Evolutionary conservation across 2,113 vertebrate species (phyloP).

Genomic region (Microcebus griseorufus): DNA sequence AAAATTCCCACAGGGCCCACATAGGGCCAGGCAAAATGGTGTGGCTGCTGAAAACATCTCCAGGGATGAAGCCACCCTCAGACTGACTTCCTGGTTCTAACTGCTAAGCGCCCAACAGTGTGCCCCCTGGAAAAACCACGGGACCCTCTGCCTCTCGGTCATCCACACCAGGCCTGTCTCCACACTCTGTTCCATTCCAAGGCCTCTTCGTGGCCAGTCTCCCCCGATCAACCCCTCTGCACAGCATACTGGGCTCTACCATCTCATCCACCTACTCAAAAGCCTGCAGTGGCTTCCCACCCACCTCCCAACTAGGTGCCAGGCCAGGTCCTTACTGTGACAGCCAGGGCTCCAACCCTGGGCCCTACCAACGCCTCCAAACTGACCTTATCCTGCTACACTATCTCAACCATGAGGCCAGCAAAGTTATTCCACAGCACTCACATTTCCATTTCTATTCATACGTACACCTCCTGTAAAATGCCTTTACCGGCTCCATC

Average conservation of each 20-base stretch:
- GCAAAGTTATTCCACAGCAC: accelerated
- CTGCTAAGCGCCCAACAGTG: accelerated
- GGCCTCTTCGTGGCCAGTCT: background rate
- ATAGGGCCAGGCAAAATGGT: background rate
- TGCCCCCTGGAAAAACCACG: accelerated
- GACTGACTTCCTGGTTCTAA: background rate
- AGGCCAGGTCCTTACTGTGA: background rate
- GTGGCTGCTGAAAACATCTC: background rate
- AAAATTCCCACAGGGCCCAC: background rate
- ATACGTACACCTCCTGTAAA: accelerated
- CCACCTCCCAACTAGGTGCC: background rate
- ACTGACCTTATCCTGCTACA: background rate
- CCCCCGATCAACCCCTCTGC: background rate
- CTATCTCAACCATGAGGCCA: accelerated
- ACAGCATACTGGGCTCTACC: accelerated
- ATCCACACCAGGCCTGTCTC: background rate
- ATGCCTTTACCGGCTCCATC: background rate
- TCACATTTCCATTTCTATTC: background rate
- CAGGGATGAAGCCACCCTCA: background rate
- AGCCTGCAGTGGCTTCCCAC: background rate
- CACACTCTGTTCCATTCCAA: background rate
- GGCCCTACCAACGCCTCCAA: background rate
- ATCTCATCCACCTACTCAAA: background rate
- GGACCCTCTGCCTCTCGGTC: background rate
- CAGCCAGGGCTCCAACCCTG: too few relatives aligned